Percentiles rank a stretch among this genome's conserved stretches.
Evolutionary conservation across 37 sponge, comb jelly and placozoan genomes (phyloP).

Genomic region (Cladorhizidae sp.): DNA sequence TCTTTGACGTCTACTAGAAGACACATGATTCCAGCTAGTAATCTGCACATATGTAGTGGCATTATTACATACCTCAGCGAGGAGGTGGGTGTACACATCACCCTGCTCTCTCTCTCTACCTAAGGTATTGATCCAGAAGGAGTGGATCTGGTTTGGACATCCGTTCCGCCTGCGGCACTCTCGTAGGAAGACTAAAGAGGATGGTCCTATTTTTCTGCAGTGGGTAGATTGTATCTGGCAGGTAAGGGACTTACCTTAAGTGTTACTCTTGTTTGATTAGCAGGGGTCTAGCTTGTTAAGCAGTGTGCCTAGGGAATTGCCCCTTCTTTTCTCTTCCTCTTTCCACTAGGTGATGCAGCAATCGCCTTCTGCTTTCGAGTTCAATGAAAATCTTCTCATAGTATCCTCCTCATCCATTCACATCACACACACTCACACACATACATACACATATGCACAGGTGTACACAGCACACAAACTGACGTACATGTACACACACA

Average conservation of each 20-base stretch:
- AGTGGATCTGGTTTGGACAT: slow-evolving; percentile 93
- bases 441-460: neutral
- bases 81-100: too few species aligned
- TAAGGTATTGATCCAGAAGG: slow-evolving; percentile 77
- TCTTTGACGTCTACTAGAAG: too few species aligned
- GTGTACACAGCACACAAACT: too few species aligned
- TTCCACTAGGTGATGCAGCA: slow-evolving; percentile 64
- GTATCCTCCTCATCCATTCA: slow-evolving; percentile 30
- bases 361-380: slow-evolving; percentile 89
- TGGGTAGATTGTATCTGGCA: slow-evolving; percentile 95
- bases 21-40: too few species aligned
- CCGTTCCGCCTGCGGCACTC: slow-evolving; percentile 69
- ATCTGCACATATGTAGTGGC: too few species aligned
- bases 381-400: slow-evolving; percentile 78
- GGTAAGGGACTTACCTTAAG: slow-evolving; percentile 35
- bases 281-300: too few species aligned
- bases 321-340: neutral
- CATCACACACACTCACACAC: neutral
- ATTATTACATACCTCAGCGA: too few species aligned
- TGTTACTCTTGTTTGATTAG: too few species aligned
- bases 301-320: too few species aligned
- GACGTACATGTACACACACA: too few species aligned
- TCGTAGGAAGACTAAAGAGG: slow-evolving; percentile 41
- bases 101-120: neutral
- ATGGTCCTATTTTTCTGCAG: slow-evolving; percentile 87